Conservation (phyloP, 2,113 vertebrate genomes). For the Copsychus sechellarum region DNA sequence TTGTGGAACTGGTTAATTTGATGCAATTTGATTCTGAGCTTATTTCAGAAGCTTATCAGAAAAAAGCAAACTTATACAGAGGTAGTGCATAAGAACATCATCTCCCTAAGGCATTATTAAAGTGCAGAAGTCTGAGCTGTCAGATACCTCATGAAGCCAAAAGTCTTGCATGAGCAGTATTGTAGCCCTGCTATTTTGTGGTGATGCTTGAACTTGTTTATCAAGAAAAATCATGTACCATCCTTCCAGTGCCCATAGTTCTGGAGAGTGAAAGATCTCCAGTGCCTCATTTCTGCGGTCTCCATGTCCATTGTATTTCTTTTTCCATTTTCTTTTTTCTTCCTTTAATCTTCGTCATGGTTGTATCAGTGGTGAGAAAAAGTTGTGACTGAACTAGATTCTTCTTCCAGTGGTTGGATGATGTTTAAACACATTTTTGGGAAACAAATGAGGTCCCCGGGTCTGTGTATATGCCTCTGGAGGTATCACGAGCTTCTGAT, state of each 20-base stretch:
- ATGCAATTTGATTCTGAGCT: constrained; percentile 7
- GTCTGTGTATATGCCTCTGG: background rate
- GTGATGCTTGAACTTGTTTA: background rate
- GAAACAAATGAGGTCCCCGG: background rate
- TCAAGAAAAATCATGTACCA: background rate
- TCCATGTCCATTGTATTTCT: background rate
- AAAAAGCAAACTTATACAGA: background rate
- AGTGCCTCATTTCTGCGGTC: background rate
- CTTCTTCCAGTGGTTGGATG: background rate
- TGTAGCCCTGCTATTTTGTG: background rate
- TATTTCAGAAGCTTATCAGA: constrained; percentile 15
- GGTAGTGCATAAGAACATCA: background rate
- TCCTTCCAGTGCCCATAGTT: background rate
- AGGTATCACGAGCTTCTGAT: background rate
- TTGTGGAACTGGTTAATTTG: constrained; percentile 29
- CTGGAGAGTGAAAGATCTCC: background rate
- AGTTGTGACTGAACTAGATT: background rate
- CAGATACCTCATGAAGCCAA: background rate
- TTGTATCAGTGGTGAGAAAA: background rate
- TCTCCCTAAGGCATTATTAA: background rate
- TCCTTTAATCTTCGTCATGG: background rate
- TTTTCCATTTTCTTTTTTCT: background rate
- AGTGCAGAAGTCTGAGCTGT: background rate
- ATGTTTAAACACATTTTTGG: background rate
- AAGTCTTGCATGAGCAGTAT: background rate